Evolutionary conservation across 1,140 invertebrate species (phyloP).

Genomic region (Habropoda laboriosa): DNA sequence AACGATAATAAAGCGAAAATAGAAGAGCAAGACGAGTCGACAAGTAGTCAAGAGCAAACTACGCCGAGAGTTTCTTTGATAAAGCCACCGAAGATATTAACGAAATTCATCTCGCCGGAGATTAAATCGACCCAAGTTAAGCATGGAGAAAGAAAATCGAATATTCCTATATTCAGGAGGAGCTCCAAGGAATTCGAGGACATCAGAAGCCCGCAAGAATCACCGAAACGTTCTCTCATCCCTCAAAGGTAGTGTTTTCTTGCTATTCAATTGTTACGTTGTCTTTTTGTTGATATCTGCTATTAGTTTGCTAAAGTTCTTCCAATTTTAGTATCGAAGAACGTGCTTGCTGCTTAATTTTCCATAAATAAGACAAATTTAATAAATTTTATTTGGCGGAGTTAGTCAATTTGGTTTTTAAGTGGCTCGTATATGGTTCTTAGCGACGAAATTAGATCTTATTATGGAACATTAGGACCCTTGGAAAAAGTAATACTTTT

Average conservation of each 20-base stretch:
- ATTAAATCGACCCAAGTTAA: constrained; percentile 65
- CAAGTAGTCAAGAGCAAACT: constrained; percentile 30
- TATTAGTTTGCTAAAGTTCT: too few species aligned
- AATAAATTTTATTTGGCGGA: too few species aligned
- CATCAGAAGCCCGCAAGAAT: constrained; percentile 77
- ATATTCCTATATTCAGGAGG: constrained; percentile 77
- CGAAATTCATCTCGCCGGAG: constrained; percentile 67
- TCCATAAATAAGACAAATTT: too few species aligned
- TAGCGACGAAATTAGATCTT: too few species aligned
- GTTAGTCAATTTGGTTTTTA: too few species aligned
- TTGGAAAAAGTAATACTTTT: too few species aligned
- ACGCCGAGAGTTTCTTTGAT: constrained; percentile 65
- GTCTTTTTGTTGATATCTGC: too few species aligned
- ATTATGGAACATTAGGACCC: too few species aligned
- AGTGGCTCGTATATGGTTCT: too few species aligned
- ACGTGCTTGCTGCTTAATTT: too few species aligned
- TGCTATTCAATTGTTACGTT: too few species aligned
- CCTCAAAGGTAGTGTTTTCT: constrained; percentile 71
- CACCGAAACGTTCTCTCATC: constrained; percentile 78
- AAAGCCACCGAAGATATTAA: constrained; percentile 71
- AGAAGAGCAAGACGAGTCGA: constrained; percentile 42
- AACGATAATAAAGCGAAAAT: constrained; percentile 37
- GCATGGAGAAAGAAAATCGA: constrained; percentile 77
- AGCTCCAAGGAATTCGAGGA: constrained; percentile 79
- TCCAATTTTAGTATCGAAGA: too few species aligned